Percentiles rank a stretch among this genome's conserved stretches.
These are phyloP conservation scores for Eurystomus gularis DNA, from an alignment of 2,113 vertebrate genomes.

Conservation along the genomic window DNA sequence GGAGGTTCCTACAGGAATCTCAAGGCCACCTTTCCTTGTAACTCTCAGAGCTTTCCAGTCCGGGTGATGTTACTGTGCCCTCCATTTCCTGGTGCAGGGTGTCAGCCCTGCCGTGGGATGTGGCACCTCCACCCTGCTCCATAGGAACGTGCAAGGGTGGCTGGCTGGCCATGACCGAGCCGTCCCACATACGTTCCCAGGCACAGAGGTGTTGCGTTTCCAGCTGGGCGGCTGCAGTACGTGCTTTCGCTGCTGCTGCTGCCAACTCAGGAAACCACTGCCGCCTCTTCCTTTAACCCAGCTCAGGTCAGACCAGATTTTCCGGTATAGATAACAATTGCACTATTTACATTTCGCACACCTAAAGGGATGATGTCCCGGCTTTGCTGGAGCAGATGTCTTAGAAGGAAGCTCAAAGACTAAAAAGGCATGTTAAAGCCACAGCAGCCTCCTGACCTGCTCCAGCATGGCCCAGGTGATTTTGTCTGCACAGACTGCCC, in stretches of 20 bases:
- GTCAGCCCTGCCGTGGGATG: accelerated
- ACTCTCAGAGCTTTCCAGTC: background rate
- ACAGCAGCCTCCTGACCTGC: background rate
- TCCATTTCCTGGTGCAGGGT: background rate
- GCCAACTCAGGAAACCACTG: background rate
- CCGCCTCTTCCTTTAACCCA: background rate
- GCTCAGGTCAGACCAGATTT: slow-evolving; percentile 46
- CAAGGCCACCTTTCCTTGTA: background rate
- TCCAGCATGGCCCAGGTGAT: background rate
- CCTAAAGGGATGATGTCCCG: background rate
- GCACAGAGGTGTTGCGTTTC: background rate
- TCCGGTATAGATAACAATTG: background rate
- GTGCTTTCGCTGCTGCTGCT: background rate
- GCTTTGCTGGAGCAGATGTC: background rate
- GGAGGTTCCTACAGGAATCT: background rate
- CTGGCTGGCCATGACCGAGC: background rate
- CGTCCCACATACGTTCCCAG: background rate
- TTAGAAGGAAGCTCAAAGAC: background rate
- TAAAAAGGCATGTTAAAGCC: background rate
- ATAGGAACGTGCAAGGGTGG: background rate
- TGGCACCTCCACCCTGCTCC: background rate
- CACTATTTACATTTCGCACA: slow-evolving; percentile 32
- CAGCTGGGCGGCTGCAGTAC: accelerated
- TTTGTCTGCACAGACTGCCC: background rate
- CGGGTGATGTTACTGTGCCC: background rate